phyloP scores from a whole-genome alignment of 1,140 invertebrate species.

The Chlorops oryzae region DNA sequence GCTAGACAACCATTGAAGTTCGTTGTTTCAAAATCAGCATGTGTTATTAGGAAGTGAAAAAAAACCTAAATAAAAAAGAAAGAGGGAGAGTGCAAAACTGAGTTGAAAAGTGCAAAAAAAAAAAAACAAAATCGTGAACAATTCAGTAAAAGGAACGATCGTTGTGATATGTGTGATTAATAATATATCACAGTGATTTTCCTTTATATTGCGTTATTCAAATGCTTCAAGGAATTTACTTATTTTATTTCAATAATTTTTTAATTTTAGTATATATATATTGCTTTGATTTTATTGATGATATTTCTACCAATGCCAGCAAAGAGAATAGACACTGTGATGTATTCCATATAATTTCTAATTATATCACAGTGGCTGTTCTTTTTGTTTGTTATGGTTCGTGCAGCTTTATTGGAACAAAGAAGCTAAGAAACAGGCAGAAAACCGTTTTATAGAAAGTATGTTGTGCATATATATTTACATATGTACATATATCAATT shows the following conservation, averaged over 20 bases:
- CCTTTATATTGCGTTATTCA: constrained; percentile 39
- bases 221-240: constrained; percentile 8
- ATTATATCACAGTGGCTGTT: constrained; percentile 46
- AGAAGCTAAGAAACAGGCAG: neutral
- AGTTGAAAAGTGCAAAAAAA: neutral
- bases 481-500: neutral
- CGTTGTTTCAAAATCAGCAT: constrained; percentile 36
- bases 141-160: constrained; percentile 42
- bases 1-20: constrained; percentile 47
- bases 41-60: no score
- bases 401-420: neutral
- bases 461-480: neutral
- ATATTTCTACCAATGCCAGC: no score
- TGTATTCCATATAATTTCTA: constrained; percentile 18
- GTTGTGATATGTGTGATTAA: constrained; percentile 42
- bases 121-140: neutral
- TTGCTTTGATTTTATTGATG: no score
- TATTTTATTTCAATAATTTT: no score
- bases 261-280: no score
- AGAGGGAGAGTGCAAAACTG: neutral
- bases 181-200: constrained; percentile 48
- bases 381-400: constrained; percentile 28
- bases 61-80: neutral
- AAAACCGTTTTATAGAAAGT: no score
- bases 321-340: constrained; percentile 39